Evolutionary conservation across 2,797 vertebrate species (phyloP), one percentile per base, ranked within the genome.

Genomic region (Sebastes aleutianus): DNA sequence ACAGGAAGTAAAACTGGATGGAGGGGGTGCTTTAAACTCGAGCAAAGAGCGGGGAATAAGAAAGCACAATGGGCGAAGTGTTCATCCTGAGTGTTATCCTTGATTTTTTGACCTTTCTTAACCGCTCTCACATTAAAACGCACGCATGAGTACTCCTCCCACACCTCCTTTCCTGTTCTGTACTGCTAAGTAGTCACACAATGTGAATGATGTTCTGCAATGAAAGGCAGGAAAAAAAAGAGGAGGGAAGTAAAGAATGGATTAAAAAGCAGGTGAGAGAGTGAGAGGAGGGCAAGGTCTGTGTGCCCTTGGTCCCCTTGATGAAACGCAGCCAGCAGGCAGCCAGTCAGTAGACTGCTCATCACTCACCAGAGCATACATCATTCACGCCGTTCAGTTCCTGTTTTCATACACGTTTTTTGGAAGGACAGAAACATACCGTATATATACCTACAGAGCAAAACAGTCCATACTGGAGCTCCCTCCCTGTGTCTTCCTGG

Each of bases 31-130:
- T 50, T 50, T 69, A 67, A 54, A 9, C 50, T 47, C 34, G 59
- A 84, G 72, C 43, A 79, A 85, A 81, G 62, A 82, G n/a, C 8
- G 6, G 29, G 13, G 69, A 80, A 82, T 67, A 61, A 29, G 29
- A 83, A 86, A 50, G 70, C 83, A 80, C 63, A 85, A 58, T n/a
- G 75, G 68, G 54, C 29, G 74, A 75, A 85, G 47, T 85, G 70
- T 89, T 86, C 64, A 68, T 64, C 71, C 20, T 9, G 11, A 83
- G 68, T 47, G 13, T 74, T 74, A 78, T 85, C 85, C 80, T 85
- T 85, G 70, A 79, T 86, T 85, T 85, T 54, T 79, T 85, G 66
- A 83, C 86, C 82, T 83, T 78, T 86, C 74, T 82, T 70, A 71
- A 79, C 57, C 14, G 20, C 85, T 81, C 70, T 65, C 69, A 70